Base-by-base conservation (phyloP, 2,888 invertebrate species). In the Athalia circularis region DNA sequence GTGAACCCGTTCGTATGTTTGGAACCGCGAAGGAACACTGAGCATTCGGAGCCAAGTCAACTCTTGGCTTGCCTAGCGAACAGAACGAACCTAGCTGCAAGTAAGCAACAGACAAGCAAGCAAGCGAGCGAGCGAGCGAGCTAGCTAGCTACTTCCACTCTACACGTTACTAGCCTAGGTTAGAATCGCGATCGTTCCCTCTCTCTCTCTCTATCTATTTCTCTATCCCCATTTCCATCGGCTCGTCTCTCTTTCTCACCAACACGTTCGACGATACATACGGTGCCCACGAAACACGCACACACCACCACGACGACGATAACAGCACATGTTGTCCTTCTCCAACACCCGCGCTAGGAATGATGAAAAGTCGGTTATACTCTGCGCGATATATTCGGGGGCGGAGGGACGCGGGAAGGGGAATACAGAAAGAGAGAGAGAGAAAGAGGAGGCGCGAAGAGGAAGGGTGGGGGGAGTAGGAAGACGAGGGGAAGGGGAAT, bases 21-120 rank as follows among this genome's bases (percentile, higher is more conserved):
- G 65, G 65, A 52, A 54, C 85, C 86, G 86, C 87, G 86, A 87
- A 85, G 83, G 82, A 87, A 86, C 85, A 88, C 89, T 88, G 88
- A 88, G 84, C 88, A 84, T 85, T 85, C 85, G 85, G 84, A 85
- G 84, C 86, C 74, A 75, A 75, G 82, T 83, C 82, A 83, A 86
- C 85, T 83, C 87, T 84, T 86, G 84, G 86, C 87, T 88, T 86
- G 88, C 88, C 88, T 89, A 88, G 70, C 48, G 11, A 6, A 9
- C 64, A 11, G 52, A 11, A 59, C n/a, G 5, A 13, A 5, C 59
- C 11, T 11, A 59, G 59, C 8, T 11, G n/a, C 5, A 59, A 13
- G 8, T 13, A 59, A 13, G 13, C n/a, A 11, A 1, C 5, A 5
- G 13, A 13, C 5, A 5, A 59, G 59, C 11, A 5, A 13, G 4